These are phyloP conservation scores for Mandrillus leucophaeus DNA, from an alignment of 2,113 vertebrate species.

Conservation along the genomic window DNA sequence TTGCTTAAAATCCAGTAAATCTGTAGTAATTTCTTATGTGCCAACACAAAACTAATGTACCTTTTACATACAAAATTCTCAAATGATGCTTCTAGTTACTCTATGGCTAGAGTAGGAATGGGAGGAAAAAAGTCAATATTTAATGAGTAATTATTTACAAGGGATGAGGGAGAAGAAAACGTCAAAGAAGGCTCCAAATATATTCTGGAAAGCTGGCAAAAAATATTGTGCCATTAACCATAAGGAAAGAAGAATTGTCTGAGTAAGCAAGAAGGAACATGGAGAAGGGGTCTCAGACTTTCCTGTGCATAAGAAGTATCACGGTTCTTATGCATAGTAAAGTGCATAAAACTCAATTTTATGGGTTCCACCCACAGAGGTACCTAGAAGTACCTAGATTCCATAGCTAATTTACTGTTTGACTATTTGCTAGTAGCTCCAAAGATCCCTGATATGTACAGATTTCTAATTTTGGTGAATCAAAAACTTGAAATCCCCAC, in stretches of 20 bases:
- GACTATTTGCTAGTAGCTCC: background rate
- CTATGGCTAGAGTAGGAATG: background rate
- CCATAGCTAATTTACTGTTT: background rate
- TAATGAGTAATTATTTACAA: background rate
- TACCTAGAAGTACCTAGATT: background rate
- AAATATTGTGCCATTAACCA: background rate
- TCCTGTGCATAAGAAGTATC: background rate
- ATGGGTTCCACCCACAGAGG: background rate
- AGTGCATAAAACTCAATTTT: background rate
- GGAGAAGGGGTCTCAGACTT: background rate
- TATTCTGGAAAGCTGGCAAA: background rate
- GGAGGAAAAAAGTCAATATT: background rate
- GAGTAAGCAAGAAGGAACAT: background rate
- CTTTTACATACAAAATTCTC: background rate
- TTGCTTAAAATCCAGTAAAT: background rate
- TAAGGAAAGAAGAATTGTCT: background rate
- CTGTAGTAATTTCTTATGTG: background rate
- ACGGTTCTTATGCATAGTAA: background rate
- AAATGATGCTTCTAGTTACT: background rate
- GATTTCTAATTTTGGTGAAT: conserved; percentile 10
- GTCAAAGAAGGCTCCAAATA: background rate
- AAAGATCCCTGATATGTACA: background rate
- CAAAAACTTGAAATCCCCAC: background rate
- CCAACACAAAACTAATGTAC: background rate
- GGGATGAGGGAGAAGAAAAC: background rate